Evolutionary conservation across 1,140 invertebrate species (phyloP).

Genomic region (Caligus rogercresseyi): DNA sequence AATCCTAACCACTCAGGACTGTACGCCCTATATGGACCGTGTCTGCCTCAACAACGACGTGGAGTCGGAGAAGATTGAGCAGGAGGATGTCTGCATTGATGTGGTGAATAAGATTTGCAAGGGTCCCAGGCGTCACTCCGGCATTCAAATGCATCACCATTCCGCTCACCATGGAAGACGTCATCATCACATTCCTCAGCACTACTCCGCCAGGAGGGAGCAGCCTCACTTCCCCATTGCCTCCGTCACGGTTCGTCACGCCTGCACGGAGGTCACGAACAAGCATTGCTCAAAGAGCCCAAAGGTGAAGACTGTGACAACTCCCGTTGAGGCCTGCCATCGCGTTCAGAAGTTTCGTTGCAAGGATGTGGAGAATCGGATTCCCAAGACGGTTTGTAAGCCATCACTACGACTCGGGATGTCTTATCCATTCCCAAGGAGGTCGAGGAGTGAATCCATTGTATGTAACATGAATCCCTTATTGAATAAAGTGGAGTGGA

Average conservation of each 20-base stretch:
- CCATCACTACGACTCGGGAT: not conserved
- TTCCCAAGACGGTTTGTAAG: constrained; percentile 7
- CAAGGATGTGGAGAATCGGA: not conserved
- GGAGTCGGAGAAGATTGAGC: constrained; percentile 5
- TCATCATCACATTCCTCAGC: not conserved
- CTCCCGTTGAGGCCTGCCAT: not conserved
- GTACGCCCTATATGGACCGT: not conserved
- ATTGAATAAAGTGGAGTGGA: too few relatives aligned
- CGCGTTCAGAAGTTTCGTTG: not conserved
- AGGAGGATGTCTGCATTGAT: constrained; percentile 6
- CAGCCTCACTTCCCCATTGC: not conserved
- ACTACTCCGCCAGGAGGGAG: not conserved
- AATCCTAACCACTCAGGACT: not conserved
- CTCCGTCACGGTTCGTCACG: constrained; percentile 1
- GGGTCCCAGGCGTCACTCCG: not conserved
- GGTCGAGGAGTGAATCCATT: too few relatives aligned
- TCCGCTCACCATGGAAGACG: not conserved
- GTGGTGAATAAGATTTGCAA: constrained; percentile 1
- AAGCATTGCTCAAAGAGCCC: constrained; percentile 4
- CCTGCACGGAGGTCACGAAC: constrained; percentile 1
- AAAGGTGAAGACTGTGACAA: constrained; percentile 1
- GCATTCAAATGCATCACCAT: not conserved
- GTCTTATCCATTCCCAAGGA: not conserved
- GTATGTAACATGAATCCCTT: too few relatives aligned
- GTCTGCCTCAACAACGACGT: not conserved